A percentile compares a stretch with the other conserved stretches of the same genome.
These are phyloP conservation scores for Uria aalge DNA, from an alignment of 2,113 vertebrate species.

Conservation along the genomic window DNA sequence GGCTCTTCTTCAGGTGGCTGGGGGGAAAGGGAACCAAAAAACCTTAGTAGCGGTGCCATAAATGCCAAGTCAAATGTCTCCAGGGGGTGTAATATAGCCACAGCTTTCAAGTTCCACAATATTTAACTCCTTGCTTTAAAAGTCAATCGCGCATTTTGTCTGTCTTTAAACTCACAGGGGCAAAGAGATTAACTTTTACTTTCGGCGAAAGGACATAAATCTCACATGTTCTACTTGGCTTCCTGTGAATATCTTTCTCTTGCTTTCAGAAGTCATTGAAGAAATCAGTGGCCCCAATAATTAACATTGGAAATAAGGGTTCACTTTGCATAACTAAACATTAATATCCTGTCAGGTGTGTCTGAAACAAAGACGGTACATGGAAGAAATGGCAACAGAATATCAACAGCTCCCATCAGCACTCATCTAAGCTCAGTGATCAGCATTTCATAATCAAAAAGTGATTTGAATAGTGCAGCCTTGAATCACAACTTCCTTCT, in stretches of 20 bases:
- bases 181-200: not conserved
- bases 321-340: not conserved
- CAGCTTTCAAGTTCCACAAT: not conserved
- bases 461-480: not conserved
- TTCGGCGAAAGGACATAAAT: not conserved
- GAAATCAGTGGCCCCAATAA: not conserved
- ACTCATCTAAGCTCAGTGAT: not conserved
- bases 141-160: not conserved
- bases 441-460: not conserved
- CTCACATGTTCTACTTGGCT: not conserved
- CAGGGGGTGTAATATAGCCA: not conserved
- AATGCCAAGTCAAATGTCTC: not conserved
- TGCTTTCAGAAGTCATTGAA: not conserved
- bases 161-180: not conserved
- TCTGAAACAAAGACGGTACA: not conserved
- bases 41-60: not conserved
- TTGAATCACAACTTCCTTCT: not conserved
- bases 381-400: not conserved
- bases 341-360: constrained; percentile 40
- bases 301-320: not conserved
- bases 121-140: not conserved
- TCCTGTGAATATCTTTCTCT: not conserved
- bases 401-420: not conserved
- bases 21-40: not conserved
- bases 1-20: not conserved